Conservation (phyloP, 2,888 invertebrate species). For the Drosophila borborema region DNA sequence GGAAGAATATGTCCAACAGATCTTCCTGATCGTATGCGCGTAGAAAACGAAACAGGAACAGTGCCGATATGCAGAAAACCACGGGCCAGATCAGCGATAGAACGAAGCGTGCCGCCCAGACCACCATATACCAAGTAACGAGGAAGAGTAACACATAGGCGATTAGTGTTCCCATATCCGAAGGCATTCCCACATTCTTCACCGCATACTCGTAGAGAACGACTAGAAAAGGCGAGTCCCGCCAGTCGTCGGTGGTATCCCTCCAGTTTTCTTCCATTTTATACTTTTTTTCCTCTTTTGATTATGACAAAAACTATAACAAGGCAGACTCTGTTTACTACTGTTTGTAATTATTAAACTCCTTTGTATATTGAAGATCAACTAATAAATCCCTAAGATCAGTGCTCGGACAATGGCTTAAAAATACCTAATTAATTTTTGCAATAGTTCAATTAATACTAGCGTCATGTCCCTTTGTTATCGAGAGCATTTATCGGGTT, state of each 20-base stretch:
- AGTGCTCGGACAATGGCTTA: not conserved
- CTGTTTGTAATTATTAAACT: conserved; percentile 1
- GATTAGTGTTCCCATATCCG: conserved; percentile 60
- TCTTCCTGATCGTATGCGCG: conserved; percentile 12
- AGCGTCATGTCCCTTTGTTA: not conserved
- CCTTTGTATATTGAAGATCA: conserved; percentile 6
- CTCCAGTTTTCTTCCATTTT: conserved; percentile 27
- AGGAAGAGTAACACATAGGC: conserved; percentile 68
- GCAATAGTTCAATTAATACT: not conserved
- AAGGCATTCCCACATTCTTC: conserved; percentile 64
- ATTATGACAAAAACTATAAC: conserved; percentile 9
- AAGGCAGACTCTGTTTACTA: not conserved
- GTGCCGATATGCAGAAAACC: conserved; percentile 57
- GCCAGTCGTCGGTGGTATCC: conserved; percentile 33
- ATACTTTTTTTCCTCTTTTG: not conserved
- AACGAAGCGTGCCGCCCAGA: conserved; percentile 63
- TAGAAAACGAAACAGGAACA: conserved; percentile 47
- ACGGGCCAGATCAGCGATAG: conserved; percentile 76
- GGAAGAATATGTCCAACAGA: conserved; percentile 15
- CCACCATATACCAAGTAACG: conserved; percentile 70
- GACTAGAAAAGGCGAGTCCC: conserved; percentile 25
- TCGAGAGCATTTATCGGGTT: conserved; percentile 40
- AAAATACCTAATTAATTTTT: conserved; percentile 17
- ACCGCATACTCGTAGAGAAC: conserved; percentile 68
- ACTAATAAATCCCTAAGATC: not conserved